Evolutionary conservation across 1,140 invertebrate genomes (phyloP), one percentile per base, ranked within the genome.

Genomic region (Whitmania pigra): DNA sequence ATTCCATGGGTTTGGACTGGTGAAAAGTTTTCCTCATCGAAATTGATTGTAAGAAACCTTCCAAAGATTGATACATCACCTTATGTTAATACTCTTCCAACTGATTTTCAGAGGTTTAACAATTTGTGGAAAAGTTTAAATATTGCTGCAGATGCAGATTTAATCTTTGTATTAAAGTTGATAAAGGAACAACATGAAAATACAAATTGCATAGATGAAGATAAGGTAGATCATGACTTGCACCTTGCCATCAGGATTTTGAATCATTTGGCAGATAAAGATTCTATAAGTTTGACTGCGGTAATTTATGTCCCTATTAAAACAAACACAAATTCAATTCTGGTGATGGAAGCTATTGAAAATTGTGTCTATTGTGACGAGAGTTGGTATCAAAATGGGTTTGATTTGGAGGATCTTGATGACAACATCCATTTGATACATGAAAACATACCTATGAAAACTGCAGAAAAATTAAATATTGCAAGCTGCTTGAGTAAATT

Each of bases 321-420:
- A 29, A 70, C 69, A 18, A 22, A 70, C 43, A 49, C 53, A 49
- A 2, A 54, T 22, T 11, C 15, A 9, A 70, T 1, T 18, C 29
- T 70, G 15, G 3, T 18, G 2, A 53, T 70, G 43, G 49, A 53
- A 31, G 27, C 25, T 0, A 53, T 54, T 22, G 53, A 49, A 36
- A 53, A 70, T 20, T 78, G 77, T 66, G 76, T 71, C 9, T 78
- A 75, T 60, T 77, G 76, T 69, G 76, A 77, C 66, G 68, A 69
- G 13, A 75, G 74, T 18, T 75, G 75, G 73, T 63, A 75, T 6
- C 20, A 57, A 53, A 15, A 74, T 22, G 57, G 75, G 22, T 60
- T 63, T 6, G 63, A 71, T 6, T 22, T 53, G 4, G 67, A 71
- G 4, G 74, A 74, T 29, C 68, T 71, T 43, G 75, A 75, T 22